These are phyloP conservation scores for Rambutsinella grinnellia DNA, from an alignment of 2,888 invertebrate genomes.

Conservation along the genomic window DNA sequence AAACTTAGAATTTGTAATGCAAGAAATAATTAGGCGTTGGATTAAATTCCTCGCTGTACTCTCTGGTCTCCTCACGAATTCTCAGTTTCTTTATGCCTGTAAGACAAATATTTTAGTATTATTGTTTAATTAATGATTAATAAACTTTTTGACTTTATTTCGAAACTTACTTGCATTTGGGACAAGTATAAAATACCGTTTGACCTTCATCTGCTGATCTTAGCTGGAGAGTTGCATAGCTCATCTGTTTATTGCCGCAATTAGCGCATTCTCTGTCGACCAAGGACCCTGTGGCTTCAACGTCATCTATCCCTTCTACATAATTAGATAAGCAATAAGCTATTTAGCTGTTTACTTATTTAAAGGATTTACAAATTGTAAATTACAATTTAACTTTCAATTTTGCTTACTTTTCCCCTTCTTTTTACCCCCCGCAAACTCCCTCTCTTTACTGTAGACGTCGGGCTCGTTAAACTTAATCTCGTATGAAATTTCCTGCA, in stretches of 20 bases:
- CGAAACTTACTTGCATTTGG: constrained; percentile 84
- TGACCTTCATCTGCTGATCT: constrained; percentile 99
- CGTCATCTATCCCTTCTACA: constrained; percentile 66
- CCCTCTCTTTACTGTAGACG: constrained; percentile 68
- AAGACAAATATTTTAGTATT: constrained; percentile 40
- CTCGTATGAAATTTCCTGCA: constrained; percentile 77
- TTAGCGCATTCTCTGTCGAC: constrained; percentile 86
- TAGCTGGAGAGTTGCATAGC: constrained; percentile 93
- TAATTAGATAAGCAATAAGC: neutral
- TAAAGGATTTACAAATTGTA: too few species aligned
- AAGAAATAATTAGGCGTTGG: too few species aligned
- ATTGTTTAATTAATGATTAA: constrained; percentile 63
- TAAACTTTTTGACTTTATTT: constrained; percentile 66
- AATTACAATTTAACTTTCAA: neutral
- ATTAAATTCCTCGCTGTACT: neutral
- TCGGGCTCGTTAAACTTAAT: constrained; percentile 79
- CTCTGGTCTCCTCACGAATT: constrained; percentile 73
- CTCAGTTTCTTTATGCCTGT: constrained; percentile 80
- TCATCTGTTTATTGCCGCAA: constrained; percentile 93
- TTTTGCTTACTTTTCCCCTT: constrained; percentile 15
- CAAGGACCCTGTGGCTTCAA: constrained; percentile 80
- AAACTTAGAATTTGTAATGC: neutral
- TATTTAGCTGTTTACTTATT: neutral
- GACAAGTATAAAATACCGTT: constrained; percentile 97
- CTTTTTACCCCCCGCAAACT: constrained; percentile 3